A percentile compares a stretch with the other conserved stretches of the same genome.
Conservation (phyloP, 2,113 vertebrate genomes). For the Lophochroa leadbeateri region DNA sequence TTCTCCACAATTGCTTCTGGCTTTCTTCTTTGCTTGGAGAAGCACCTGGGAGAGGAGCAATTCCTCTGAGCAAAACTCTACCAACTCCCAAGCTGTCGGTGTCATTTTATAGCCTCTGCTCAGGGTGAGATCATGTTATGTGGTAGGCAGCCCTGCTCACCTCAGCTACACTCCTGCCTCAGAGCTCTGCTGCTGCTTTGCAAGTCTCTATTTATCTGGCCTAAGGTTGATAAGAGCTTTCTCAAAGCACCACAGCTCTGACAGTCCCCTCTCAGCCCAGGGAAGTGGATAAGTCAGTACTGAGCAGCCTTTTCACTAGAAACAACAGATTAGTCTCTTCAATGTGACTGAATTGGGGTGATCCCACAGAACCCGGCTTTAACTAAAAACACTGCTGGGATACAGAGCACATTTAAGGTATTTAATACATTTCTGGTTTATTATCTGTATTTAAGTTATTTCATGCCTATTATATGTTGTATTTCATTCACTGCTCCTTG, state of each 20-base stretch:
- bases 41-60: neutral
- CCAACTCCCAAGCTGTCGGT: neutral
- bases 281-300: neutral
- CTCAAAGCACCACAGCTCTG: neutral
- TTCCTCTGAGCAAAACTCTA: neutral
- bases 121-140: neutral
- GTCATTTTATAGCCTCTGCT: neutral
- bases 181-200: neutral
- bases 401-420: neutral
- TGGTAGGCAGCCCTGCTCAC: neutral
- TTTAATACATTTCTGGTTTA: neutral
- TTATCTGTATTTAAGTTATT: neutral
- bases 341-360: neutral
- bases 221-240: neutral
- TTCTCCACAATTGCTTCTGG: neutral
- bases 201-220: neutral
- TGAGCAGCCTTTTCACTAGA: neutral
- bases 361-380: neutral
- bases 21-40: neutral
- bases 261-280: neutral
- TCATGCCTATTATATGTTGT: neutral
- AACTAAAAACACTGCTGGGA: neutral
- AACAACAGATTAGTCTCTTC: neutral
- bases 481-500: neutral
- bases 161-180: neutral